phyloP scores from a whole-genome alignment of 2,797 vertebrate species.

The Gastrophryne carolinensis region DNA sequence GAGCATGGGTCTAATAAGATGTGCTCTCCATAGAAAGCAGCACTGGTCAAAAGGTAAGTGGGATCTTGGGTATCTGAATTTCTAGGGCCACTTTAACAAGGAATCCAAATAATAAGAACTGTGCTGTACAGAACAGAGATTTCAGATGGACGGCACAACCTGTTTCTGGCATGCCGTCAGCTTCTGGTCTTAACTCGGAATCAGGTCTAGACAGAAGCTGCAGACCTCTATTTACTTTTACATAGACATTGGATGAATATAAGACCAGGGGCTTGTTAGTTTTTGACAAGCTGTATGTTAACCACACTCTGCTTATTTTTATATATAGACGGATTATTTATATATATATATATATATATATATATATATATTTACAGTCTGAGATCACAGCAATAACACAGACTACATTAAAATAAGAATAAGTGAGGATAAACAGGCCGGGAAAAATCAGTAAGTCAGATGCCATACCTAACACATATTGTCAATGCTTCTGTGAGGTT shows the following conservation, averaged over 20 bases:
- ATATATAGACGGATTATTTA: too few relatives aligned
- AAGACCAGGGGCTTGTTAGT: background rate
- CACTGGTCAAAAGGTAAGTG: background rate
- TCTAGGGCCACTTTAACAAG: too few relatives aligned
- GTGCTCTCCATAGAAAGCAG: background rate
- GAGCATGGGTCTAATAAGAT: too few relatives aligned
- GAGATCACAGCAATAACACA: background rate
- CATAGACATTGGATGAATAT: background rate
- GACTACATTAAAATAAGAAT: slow-evolving; percentile 5
- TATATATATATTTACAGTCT: too few relatives aligned
- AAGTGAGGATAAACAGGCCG: background rate
- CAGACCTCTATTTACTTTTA: background rate
- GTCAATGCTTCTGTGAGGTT: background rate
- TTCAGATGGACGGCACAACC: background rate
- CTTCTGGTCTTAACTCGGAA: background rate
- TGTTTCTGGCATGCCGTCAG: background rate
- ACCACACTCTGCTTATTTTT: slow-evolving; percentile 19
- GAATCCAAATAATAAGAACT: too few relatives aligned
- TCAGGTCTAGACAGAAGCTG: background rate
- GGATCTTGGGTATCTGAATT: background rate
- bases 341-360: too few relatives aligned
- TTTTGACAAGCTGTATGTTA: background rate
- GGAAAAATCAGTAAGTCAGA: background rate
- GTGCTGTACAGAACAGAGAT: background rate
- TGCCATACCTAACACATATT: background rate